Conservation (phyloP, 1,140 invertebrate species). For the Drosophila yakuba region DNA sequence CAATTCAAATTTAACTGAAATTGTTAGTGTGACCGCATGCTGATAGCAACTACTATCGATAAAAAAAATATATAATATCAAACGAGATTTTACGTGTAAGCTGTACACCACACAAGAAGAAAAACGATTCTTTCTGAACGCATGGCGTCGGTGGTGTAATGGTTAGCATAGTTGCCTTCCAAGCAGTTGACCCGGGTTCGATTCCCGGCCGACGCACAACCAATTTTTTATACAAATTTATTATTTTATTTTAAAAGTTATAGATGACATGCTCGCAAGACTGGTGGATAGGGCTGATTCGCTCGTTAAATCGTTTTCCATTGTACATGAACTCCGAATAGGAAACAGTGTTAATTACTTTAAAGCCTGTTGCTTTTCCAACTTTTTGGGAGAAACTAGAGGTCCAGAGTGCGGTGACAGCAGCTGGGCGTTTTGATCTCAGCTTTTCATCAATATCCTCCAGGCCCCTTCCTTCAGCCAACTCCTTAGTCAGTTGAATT, state of each 20-base stretch:
- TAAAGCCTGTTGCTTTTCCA: constrained; percentile 86
- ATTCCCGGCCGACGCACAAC: constrained; percentile 89
- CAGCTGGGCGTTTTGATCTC: constrained; percentile 85
- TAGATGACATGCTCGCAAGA: constrained; percentile 55
- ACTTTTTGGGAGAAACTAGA: constrained; percentile 87
- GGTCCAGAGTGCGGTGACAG: constrained; percentile 87
- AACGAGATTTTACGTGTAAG: not conserved
- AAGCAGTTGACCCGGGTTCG: constrained; percentile 98
- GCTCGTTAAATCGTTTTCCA: constrained; percentile 86
- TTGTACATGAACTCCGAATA: constrained; percentile 86
- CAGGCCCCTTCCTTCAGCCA: constrained; percentile 85
- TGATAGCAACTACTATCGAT: constrained; percentile 4
- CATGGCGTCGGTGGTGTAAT: constrained; percentile 89
- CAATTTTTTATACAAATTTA: not conserved
- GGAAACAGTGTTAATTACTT: constrained; percentile 84
- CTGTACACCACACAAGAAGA: not conserved
- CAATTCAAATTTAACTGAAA: constrained; percentile 13
- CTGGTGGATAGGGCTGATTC: constrained; percentile 81
- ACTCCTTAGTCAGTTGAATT: constrained; percentile 85
- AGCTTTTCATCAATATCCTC: constrained; percentile 84
- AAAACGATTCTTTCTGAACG: not conserved
- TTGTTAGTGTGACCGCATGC: constrained; percentile 3
- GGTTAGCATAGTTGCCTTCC: constrained; percentile 95
- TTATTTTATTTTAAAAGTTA: constrained; percentile 37
- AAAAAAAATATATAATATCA: too few species aligned